Base-by-base conservation (phyloP, 2,888 invertebrate genomes). In the Drosophila multiciliata region DNA sequence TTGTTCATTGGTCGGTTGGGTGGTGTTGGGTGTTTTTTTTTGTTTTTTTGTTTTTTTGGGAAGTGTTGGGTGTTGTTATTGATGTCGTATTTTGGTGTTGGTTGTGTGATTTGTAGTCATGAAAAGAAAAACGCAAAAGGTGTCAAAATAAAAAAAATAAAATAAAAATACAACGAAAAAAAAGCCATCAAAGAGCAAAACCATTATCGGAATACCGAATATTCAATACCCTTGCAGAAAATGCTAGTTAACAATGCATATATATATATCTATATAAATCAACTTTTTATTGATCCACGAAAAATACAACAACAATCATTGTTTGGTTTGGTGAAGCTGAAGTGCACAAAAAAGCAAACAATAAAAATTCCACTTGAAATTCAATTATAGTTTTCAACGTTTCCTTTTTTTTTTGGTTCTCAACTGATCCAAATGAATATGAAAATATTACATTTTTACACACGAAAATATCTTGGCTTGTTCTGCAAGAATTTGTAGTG, bases 81-180 rank as follows among this genome's bases (percentile, higher is more conserved):
- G 26, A 23, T 38, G 8, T 50, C n/a, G 29, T 40, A 8, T 15
- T 20, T 52, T 63, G 57, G 49, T 57, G 5, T 49, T 35, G 49
- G 60, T 54, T 32, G 50, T 53, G 55, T 36, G 11, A 35, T 54
- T 58, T 32, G 9, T 32, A 9, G 33, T 54, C 26, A 54, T 42
- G 65, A 64, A 75, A 75, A 66, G 49, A 75, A 75, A 67, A 71
- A 49, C 58, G 54, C 49, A 75, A 75, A 75, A 50, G 15, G 26
- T 60, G 55, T 66, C 50, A 65, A 66, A 55, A 61, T 12, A 62
- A 50, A 66, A 15, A 8, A 78, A 50, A 54, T 29, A 50, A 49
- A 42, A 15, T 15, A 20, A 45, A 11, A 20, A 11, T 1, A 38
- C 5, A 59, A 33, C 32, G 35, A 11, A 20, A 32, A 5, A 5